Evolutionary conservation across 2,113 vertebrate genomes (phyloP).

Genomic region (Pangasianodon gigas): DNA sequence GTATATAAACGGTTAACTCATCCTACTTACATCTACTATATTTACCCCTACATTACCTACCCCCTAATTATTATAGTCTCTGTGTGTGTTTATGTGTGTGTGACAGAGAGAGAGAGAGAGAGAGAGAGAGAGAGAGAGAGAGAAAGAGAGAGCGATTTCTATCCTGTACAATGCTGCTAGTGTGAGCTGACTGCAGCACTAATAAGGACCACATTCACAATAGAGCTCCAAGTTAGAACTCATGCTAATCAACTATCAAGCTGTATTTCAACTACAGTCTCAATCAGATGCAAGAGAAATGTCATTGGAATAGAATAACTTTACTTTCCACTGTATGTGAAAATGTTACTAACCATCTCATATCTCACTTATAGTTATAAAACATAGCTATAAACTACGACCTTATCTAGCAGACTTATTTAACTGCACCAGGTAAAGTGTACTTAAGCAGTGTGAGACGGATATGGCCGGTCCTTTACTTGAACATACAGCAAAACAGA

Average conservation of each 20-base stretch:
- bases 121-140: not conserved
- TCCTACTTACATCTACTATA: not conserved
- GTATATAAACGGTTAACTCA: not conserved
- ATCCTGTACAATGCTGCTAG: constrained; percentile 44
- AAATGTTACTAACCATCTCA: not conserved
- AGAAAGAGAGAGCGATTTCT: not conserved
- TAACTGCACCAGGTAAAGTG: not conserved
- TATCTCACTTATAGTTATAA: not conserved
- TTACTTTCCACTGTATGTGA: not conserved
- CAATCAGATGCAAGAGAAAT: not conserved
- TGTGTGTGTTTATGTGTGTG: not conserved
- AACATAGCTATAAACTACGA: not conserved
- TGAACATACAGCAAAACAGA: not conserved
- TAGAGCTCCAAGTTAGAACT: constrained; percentile 28
- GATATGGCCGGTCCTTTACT: not conserved
- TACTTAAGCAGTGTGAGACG: not conserved
- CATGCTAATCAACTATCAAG: constrained; percentile 42
- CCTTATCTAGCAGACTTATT: constrained; percentile 3
- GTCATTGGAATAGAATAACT: not conserved
- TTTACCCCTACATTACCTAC: not conserved
- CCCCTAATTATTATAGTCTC: not conserved
- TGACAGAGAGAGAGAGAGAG: not conserved
- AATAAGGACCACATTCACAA: constrained; percentile 51
- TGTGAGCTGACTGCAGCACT: constrained; percentile 41
- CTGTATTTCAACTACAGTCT: constrained; percentile 10